Base-by-base conservation (phyloP, 2,113 vertebrate genomes). In the Oncorhynchus tshawytscha region DNA sequence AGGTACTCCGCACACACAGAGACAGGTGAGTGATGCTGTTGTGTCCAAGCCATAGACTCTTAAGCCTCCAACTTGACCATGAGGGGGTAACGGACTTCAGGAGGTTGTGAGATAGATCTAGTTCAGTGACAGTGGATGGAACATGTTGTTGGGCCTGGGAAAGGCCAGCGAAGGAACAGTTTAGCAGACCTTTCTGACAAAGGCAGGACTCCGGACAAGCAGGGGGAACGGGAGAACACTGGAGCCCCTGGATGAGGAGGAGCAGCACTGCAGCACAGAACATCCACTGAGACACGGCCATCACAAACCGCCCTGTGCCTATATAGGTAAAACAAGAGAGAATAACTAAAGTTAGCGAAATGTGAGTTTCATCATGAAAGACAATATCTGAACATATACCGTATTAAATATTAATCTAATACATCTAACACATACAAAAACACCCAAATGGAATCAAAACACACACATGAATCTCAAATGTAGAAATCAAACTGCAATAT, bases 71-170 rank as follows among this genome's bases (percentile, higher is more conserved):
- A 64, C 49, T 74, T 3, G 81, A 83, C 18, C 20, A 78, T 12
- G 68, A 60, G 11, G 89, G 82, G 3, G 66, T 51, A 16, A 90
- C 54, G 48, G 81, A 73, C 18, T 20, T 39, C 4, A 94, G 82
- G 31, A 75, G 74, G 80, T 94, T 94, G 27, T 91, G 85, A 18
- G 93, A 92, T 70, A 94, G 73, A 85, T 94, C 91, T 18, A 94
- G 77, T 18, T 85, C 77, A 0, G 81, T 67, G 51, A 89, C 79
- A 6, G 79, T 82, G 78, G 78, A 75, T 31, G 71, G 86, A 74
- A 92, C 78, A 54, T 51, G 78, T 12, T 24, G 74, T 0, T 92
- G 89, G 7, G 78, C 76, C 0, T 7, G 48, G 24, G 85, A 83
- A 4, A 93, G 85, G 22, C 89, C 88, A 1, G 86, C 64, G 65